Evolutionary conservation across 2,888 invertebrate genomes (phyloP).

Genomic region (Cantharis rustica): DNA sequence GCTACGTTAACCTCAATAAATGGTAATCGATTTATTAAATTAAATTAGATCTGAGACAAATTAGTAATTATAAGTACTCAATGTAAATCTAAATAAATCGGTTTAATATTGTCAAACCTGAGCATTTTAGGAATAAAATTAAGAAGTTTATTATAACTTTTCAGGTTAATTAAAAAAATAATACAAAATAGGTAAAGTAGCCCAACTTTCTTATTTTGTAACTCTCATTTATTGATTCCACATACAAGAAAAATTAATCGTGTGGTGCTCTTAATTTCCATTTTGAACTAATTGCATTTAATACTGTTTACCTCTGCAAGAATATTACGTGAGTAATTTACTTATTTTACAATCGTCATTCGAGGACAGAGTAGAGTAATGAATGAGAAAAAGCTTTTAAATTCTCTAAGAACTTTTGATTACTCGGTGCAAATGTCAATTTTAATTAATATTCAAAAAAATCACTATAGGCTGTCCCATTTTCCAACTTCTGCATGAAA

Average conservation of each 20-base stretch:
- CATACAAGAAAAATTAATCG: not conserved
- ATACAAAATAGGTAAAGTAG: not conserved
- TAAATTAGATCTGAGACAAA: too few species aligned
- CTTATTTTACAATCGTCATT: not conserved
- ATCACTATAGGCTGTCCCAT: too few species aligned
- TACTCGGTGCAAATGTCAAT: too few species aligned
- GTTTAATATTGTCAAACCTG: too few species aligned
- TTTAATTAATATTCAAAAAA: too few species aligned
- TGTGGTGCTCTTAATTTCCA: not conserved
- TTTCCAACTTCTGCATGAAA: too few species aligned
- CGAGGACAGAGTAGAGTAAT: too few species aligned
- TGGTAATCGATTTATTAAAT: not conserved
- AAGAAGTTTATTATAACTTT: not conserved
- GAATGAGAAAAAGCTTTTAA: not conserved
- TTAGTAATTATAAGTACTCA: too few species aligned
- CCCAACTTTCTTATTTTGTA: not conserved
- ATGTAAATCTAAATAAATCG: too few species aligned
- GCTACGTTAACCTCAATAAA: not conserved
- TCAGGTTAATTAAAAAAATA: too few species aligned
- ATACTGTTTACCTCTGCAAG: not conserved
- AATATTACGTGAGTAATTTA: not conserved
- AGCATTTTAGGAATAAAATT: not conserved
- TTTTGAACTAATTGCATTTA: not conserved
- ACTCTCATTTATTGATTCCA: too few species aligned
- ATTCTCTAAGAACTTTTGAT: not conserved